phyloP scores from a whole-genome alignment of 2,888 invertebrate genomes.

The Noctuana brunneofusca region DNA sequence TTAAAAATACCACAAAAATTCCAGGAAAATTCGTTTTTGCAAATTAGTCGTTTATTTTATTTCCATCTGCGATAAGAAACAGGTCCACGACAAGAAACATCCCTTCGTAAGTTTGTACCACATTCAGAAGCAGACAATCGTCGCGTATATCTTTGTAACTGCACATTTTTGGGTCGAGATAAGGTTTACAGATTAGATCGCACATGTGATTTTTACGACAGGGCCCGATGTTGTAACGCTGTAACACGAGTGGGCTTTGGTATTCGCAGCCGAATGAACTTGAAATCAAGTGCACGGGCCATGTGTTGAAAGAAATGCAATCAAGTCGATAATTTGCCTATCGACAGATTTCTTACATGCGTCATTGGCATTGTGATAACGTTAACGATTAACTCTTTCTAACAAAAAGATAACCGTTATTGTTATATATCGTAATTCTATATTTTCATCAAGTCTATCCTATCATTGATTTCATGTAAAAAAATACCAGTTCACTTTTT shows the following conservation, averaged over 20 bases:
- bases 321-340: not conserved
- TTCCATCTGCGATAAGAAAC: not conserved
- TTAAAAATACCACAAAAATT: not conserved
- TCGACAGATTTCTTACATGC: not conserved
- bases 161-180: constrained; percentile 40
- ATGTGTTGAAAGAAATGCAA: constrained; percentile 6
- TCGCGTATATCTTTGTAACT: constrained; percentile 36
- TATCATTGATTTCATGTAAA: too few relatives aligned
- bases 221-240: constrained; percentile 40
- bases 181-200: constrained; percentile 42
- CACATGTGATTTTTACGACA: constrained; percentile 41
- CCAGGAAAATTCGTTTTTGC: not conserved
- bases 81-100: not conserved
- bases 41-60: constrained; percentile 19
- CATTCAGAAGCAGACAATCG: constrained; percentile 30
- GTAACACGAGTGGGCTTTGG: constrained; percentile 39
- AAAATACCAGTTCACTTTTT: too few relatives aligned
- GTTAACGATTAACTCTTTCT: not conserved
- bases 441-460: too few relatives aligned
- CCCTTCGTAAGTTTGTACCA: constrained; percentile 29
- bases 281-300: not conserved
- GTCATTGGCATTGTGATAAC: not conserved
- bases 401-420: too few relatives aligned
- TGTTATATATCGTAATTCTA: too few relatives aligned
- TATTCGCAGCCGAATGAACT: constrained; percentile 10